Conservation (phyloP, 2,797 vertebrate species). For the Leptodactylus fallax region DNA sequence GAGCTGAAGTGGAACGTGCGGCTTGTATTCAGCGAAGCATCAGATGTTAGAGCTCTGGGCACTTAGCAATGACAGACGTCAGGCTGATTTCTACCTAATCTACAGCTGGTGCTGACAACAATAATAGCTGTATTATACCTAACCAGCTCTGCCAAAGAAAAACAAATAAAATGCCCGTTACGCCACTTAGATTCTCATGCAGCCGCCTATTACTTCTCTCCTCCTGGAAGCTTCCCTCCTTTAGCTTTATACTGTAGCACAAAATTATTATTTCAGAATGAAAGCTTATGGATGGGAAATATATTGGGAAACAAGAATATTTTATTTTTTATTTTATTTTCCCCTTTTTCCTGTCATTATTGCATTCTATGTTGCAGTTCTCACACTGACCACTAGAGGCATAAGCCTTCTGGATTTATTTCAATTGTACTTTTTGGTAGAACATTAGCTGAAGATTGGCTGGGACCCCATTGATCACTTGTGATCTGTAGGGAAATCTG, state of each 20-base stretch:
- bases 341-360: no score
- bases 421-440: no score
- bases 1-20: background rate
- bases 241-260: no score
- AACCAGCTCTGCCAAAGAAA: constrained; percentile 46
- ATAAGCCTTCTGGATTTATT: background rate
- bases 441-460: no score
- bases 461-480: no score
- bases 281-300: no score
- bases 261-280: no score
- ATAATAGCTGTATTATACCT: constrained; percentile 48
- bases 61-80: constrained; percentile 55
- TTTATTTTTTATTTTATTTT: no score
- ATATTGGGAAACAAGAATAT: no score
- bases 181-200: constrained; percentile 35
- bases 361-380: background rate
- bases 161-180: constrained; percentile 51
- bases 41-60: constrained; percentile 53
- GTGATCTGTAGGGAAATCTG: no score
- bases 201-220: constrained; percentile 9
- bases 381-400: background rate
- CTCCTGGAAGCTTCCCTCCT: no score
- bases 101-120: constrained; percentile 59
- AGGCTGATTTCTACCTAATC: constrained; percentile 51
- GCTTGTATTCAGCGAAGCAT: constrained; percentile 37